phyloP scores from a whole-genome alignment of 1,140 invertebrate species.

The Dryas iulia region DNA sequence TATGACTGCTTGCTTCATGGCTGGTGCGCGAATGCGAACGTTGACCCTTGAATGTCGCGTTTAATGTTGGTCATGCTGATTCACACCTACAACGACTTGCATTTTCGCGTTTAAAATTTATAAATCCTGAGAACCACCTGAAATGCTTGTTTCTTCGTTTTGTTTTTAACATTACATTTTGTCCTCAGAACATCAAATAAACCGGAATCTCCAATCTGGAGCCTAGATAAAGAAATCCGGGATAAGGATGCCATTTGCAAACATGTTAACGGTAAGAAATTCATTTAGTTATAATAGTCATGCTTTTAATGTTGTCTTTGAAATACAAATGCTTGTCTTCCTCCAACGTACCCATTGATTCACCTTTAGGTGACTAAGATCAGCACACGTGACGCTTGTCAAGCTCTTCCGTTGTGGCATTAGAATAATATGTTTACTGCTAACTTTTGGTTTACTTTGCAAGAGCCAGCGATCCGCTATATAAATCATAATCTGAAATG shows the following conservation, averaged over 20 bases:
- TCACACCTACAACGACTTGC: slow-evolving; percentile 36
- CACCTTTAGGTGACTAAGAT: neutral
- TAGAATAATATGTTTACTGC: neutral
- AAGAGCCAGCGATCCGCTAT: slow-evolving; percentile 54
- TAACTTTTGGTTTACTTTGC: slow-evolving; percentile 44
- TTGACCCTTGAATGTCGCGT: slow-evolving; percentile 65
- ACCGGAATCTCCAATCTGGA: slow-evolving; percentile 68
- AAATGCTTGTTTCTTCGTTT: neutral
- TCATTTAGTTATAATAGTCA: neutral
- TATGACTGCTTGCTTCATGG: slow-evolving; percentile 32
- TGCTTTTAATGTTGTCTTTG: neutral
- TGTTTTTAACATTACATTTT: slow-evolving; percentile 13
- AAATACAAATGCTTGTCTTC: neutral
- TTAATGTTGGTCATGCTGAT: slow-evolving; percentile 55
- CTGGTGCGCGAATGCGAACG: slow-evolving; percentile 45
- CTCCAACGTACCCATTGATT: neutral
- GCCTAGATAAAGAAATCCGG: slow-evolving; percentile 58
- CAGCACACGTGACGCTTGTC: neutral
- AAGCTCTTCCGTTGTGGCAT: neutral
- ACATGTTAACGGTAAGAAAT: slow-evolving; percentile 68
- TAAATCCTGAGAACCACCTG: slow-evolving; percentile 5
- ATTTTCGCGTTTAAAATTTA: slow-evolving; percentile 19
- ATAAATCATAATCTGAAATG: slow-evolving; percentile 45
- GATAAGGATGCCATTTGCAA: slow-evolving; percentile 65
- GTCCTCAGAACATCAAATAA: slow-evolving; percentile 64